These are phyloP conservation scores for Drosophila bifasciata DNA, from an alignment of 1,140 invertebrate genomes.

Conservation along the genomic window DNA sequence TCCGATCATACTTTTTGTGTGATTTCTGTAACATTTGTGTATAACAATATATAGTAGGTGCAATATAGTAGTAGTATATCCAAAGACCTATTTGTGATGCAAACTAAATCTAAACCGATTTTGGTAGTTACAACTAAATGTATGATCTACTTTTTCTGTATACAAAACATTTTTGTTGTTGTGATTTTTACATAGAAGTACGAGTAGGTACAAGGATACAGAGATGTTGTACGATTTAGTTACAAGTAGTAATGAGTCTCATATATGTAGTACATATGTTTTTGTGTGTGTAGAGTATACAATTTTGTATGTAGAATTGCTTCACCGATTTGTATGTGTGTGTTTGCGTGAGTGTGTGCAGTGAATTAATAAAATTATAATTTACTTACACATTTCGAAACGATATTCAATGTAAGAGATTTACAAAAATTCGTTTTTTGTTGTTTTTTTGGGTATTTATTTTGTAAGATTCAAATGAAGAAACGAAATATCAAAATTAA, in stretches of 20 bases:
- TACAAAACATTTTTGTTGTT: not conserved
- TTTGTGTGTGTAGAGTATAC: not conserved
- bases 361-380: slow-evolving; percentile 32
- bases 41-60: too few relatives aligned
- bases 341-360: slow-evolving; percentile 13
- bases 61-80: too few relatives aligned
- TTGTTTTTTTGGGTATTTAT: slow-evolving; percentile 24
- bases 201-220: too few relatives aligned
- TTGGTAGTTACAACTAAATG: too few relatives aligned
- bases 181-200: too few relatives aligned
- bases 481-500: slow-evolving; percentile 59
- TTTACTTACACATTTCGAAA: slow-evolving; percentile 74
- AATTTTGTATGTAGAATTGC: not conserved
- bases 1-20: too few relatives aligned
- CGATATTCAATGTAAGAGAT: slow-evolving; percentile 63
- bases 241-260: too few relatives aligned
- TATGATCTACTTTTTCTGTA: not conserved
- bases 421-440: slow-evolving; percentile 65
- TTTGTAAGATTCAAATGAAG: slow-evolving; percentile 32
- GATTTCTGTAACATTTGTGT: too few relatives aligned
- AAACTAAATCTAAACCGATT: too few relatives aligned
- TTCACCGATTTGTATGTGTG: not conserved
- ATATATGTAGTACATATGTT: slow-evolving; percentile 1
- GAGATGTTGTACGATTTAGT: not conserved
- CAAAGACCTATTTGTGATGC: too few relatives aligned